Evolutionary conservation across 2,797 vertebrate species (phyloP), one percentile per base, ranked within the genome.

Genomic region (Mus minutoides): DNA sequence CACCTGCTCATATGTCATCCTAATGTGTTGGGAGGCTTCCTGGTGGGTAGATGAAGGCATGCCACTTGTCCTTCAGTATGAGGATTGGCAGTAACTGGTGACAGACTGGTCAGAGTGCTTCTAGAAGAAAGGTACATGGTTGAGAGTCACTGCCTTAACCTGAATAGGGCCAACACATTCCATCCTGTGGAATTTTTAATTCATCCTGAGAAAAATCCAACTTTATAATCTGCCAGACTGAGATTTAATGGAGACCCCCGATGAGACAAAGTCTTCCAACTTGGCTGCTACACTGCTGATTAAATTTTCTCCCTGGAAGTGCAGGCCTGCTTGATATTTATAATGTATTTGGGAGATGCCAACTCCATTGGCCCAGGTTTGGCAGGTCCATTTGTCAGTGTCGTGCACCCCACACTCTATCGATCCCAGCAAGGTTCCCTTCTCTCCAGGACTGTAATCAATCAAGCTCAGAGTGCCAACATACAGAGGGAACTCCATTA

Each of bases 351-450:
- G 11, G 26, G 52, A 34, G 69, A 87, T 43, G 58, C 67, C 43
- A 86, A 56, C 43, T 26, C 67, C 24, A 34, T 17, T 16, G 69
- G 90, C n/a, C 46, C 14, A 12, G 46, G 34, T 14, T 58, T 64
- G 60, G 77, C 87, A 67, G 49, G 54, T 71, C 46, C 62, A 64
- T 95, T 84, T 88, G 77, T 96, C 88, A 83, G 83, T 14, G 88
- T 62, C 46, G 2, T 4, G 43, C 7, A 5, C 76, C 11, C 6
- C 7, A 76, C 8, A 29, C 60, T 21, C 43, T 79, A 49, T 84
- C 6, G 17, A 88, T 91, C 52, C 37, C 43, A n/a, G 34, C 12
- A 43, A 3, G 46, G n/a, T 34, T 29, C 46, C 56, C 40, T 46
- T 29, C 49, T 69, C 34, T 37, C 29, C 26, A n/a, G 46, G 49